phyloP scores from a whole-genome alignment of 64 coral and sea anemone species.

The Actinia tenebrosa region DNA sequence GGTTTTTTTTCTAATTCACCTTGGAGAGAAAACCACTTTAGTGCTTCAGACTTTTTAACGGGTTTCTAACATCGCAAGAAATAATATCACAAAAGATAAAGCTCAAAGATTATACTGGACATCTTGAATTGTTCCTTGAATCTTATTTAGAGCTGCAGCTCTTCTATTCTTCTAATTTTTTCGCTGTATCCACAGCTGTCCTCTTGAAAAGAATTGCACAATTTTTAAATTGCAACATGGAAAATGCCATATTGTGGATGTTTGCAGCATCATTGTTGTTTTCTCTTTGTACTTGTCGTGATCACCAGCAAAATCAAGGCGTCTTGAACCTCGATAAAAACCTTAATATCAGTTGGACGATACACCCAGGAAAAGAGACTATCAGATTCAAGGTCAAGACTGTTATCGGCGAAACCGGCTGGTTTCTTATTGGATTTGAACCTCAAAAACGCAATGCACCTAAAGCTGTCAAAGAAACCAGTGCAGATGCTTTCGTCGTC shows the following conservation, averaged over 20 bases:
- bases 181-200: not conserved
- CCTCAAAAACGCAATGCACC: not conserved
- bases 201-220: not conserved
- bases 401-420: conserved; percentile 21
- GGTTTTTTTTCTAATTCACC: not conserved
- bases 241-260: not conserved
- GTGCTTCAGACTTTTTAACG: not conserved
- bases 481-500: conserved; percentile 41
- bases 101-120: no score
- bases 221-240: not conserved
- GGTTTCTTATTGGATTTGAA: conserved; percentile 36
- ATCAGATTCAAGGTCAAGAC: conserved; percentile 34
- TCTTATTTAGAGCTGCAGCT: not conserved
- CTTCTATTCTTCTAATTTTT: not conserved
- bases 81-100: no score
- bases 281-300: not conserved
- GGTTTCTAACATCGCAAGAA: not conserved
- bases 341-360: conserved; percentile 32
- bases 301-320: not conserved
- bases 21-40: not conserved
- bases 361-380: conserved; percentile 4
- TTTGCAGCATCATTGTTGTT: not conserved
- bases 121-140: no score
- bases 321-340: not conserved
- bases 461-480: not conserved